A percentile compares a stretch with the other conserved stretches of the same genome.
Conservation (phyloP, 2,797 vertebrate species). For the Anguilla marmorata region DNA sequence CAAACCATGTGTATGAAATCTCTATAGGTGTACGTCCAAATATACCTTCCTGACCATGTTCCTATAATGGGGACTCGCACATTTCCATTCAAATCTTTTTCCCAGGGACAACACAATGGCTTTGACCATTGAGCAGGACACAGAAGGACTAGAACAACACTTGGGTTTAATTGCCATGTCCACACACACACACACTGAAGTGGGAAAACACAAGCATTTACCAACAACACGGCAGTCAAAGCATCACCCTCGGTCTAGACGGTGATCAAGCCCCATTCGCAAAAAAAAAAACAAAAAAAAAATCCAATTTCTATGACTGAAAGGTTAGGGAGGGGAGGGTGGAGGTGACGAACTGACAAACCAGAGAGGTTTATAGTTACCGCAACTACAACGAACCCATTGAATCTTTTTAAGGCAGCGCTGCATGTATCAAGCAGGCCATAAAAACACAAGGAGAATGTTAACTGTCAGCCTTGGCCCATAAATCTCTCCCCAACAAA, state of each 20-base stretch:
- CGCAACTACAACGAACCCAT: conserved; percentile 39
- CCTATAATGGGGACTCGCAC: neutral
- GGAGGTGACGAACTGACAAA: neutral
- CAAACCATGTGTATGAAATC: neutral
- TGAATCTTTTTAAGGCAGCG: conserved; percentile 34
- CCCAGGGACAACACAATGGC: conserved; percentile 12
- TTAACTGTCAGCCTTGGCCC: conserved; percentile 62
- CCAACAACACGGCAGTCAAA: conserved; percentile 16
- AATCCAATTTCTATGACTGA: conserved; percentile 17
- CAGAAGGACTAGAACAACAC: neutral
- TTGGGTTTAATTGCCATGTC: neutral
- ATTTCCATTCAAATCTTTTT: conserved; percentile 15
- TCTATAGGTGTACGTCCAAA: conserved; percentile 4
- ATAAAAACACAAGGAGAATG: conserved; percentile 68
- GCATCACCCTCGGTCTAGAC: neutral
- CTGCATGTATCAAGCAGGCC: conserved; percentile 49
- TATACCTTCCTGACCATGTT: neutral
- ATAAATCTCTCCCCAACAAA: conserved; percentile 63
- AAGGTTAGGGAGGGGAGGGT: neutral
- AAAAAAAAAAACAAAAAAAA: neutral
- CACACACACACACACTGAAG: neutral
- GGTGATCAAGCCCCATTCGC: neutral
- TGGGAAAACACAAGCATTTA: neutral
- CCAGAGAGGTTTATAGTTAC: conserved; percentile 50
- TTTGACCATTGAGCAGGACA: neutral